Evolutionary conservation across 2,113 vertebrate species (phyloP).

Genomic region (Addax nasomaculatus): DNA sequence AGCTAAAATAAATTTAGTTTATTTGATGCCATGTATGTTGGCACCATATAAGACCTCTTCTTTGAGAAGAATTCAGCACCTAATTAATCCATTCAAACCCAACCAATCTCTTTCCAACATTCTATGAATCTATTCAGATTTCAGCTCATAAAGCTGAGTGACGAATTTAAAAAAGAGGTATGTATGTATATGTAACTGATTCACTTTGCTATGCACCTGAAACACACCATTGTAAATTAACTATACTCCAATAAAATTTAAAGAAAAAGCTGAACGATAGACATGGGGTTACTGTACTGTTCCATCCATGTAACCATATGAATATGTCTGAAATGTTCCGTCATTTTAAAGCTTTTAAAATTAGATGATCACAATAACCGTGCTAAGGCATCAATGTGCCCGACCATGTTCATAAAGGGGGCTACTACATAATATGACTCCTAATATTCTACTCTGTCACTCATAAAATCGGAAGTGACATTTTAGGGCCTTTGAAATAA

Average conservation of each 20-base stretch:
- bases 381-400: background rate
- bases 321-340: background rate
- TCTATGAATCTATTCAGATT: background rate
- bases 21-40: background rate
- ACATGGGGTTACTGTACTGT: background rate
- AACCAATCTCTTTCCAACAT: background rate
- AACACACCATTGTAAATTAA: background rate
- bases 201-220: background rate
- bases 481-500: conserved; percentile 22
- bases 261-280: background rate
- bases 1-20: background rate
- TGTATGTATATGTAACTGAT: background rate
- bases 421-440: background rate
- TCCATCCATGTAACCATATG: background rate
- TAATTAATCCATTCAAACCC: background rate
- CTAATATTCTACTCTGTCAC: background rate
- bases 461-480: background rate
- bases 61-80: background rate
- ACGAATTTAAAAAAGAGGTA: background rate
- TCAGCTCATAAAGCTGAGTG: background rate
- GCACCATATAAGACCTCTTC: background rate
- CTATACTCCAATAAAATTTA: background rate
- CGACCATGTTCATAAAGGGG: background rate
- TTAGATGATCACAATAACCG: background rate
- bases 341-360: background rate